Base-by-base conservation (phyloP, 2,113 vertebrate genomes). In the Illadopsis cleaveri region DNA sequence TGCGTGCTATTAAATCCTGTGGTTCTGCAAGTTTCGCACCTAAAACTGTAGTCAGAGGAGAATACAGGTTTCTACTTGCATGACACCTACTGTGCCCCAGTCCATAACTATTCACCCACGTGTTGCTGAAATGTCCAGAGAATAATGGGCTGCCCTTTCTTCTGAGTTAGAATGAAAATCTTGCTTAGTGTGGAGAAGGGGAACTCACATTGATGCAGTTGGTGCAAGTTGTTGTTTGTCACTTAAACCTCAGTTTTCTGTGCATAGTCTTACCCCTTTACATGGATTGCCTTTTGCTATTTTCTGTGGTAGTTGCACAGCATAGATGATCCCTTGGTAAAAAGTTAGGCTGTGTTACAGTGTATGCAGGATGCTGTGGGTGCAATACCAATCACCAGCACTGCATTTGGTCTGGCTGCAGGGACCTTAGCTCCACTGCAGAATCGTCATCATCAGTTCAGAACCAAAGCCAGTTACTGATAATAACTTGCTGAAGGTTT, bases 161-260 rank as follows among this genome's bases (percentile, higher is more conserved):
- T 38, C 44, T 50, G 23, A 24, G 38, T 45, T 22, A 28, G 48
- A 47, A 54, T 64, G 51, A 12, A 71, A 47, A 11, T 47, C 30
- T 25, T 76, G 11, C 22, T 69, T 73, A 51, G 17, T 22, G 20
- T 57, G 14, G 15, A 69, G 37, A 31, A 71, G 60, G 33, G 30
- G n/a, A 66, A 10, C 31, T 68, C 0, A 0, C 0, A 0, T 42
- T 58, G 15, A 4, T 70, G 5, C 24, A 65, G 0, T 37, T 58
- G 17, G 4, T 65, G 5, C 31, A 61, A 57, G 27, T 42, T 78
- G 12, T 3, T 50, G 30, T 84, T 58, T 33, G 20, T 45, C 38
- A 25, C 15, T 57, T 82, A 79, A 80, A 50, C 53, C 30, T 42
- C 38, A 33, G 10, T 40, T 86, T 83, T 72, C 53, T 83, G 44